phyloP scores from a whole-genome alignment of 2,113 vertebrate species.

The Mixornis gularis region DNA sequence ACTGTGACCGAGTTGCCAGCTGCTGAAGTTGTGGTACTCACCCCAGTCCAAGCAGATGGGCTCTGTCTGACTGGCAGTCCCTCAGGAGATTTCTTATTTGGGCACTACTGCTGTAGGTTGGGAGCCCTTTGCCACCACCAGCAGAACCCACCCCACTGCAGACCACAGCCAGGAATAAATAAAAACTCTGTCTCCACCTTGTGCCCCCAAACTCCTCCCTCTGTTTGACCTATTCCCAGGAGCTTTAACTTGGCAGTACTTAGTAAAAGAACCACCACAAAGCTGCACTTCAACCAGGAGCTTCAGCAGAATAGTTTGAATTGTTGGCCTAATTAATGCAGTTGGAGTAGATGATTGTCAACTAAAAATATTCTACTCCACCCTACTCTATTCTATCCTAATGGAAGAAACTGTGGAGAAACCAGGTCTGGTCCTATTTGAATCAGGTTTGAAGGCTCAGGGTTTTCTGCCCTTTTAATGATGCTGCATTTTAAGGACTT shows the following conservation, averaged over 20 bases:
- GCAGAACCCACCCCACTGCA: neutral
- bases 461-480: neutral
- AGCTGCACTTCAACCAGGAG: neutral
- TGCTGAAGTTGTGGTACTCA: neutral
- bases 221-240: neutral
- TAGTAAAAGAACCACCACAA: neutral
- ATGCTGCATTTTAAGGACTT: neutral
- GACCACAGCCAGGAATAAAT: neutral
- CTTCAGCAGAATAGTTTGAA: neutral
- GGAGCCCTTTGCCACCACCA: neutral
- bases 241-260: neutral
- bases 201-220: neutral
- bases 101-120: fast-evolving
- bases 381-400: neutral
- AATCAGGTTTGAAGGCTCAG: neutral
- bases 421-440: neutral
- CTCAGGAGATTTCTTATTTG: neutral
- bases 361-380: neutral
- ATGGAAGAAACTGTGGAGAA: neutral
- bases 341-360: neutral
- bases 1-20: neutral
- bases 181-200: neutral
- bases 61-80: neutral
- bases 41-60: neutral
- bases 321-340: neutral